A percentile compares a stretch with the other conserved stretches of the same genome.
These are phyloP conservation scores for Triplophysa yarkandensis DNA, from an alignment of 2,797 vertebrate species.

Conservation along the genomic window DNA sequence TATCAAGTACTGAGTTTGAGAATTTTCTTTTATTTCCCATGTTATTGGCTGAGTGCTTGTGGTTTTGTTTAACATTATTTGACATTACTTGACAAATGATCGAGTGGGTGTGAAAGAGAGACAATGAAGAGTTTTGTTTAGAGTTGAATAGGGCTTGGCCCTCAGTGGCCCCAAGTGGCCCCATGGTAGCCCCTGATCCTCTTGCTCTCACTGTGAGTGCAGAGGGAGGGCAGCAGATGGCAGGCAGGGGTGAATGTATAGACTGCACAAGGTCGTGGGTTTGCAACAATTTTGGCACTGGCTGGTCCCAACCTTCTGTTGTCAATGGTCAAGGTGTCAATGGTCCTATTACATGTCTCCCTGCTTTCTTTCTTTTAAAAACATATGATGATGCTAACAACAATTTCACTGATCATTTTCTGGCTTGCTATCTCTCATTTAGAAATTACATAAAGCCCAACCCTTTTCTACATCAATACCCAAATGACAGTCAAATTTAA, in stretches of 20 bases:
- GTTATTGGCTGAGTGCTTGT: constrained; percentile 56
- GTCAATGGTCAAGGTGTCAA: constrained; percentile 64
- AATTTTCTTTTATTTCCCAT: constrained; percentile 37
- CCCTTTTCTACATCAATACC: constrained; percentile 37
- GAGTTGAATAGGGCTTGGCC: constrained; percentile 53
- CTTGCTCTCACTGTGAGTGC: constrained; percentile 59
- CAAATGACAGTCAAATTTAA: background rate
- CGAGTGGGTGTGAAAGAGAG: constrained; percentile 61
- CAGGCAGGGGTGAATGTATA: constrained; percentile 85
- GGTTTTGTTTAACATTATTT: constrained; percentile 69
- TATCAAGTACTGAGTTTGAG: background rate
- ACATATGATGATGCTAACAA: constrained; percentile 30
- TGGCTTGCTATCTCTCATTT: constrained; percentile 55
- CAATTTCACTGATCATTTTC: constrained; percentile 47
- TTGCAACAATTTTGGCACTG: constrained; percentile 63
- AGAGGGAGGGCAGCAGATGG: constrained; percentile 45
- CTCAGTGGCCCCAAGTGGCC: constrained; percentile 44
- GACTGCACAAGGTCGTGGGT: constrained; percentile 73
- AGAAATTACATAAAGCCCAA: constrained; percentile 52
- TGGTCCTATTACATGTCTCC: constrained; percentile 54
- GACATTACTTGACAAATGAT: constrained; percentile 70
- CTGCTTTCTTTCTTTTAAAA: constrained; percentile 38
- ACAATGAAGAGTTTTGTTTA: constrained; percentile 68
- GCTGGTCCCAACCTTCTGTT: constrained; percentile 58
- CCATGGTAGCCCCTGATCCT: constrained; percentile 67